Evolutionary conservation across 1,140 invertebrate genomes (phyloP).

Genomic region (Planococcus citri): DNA sequence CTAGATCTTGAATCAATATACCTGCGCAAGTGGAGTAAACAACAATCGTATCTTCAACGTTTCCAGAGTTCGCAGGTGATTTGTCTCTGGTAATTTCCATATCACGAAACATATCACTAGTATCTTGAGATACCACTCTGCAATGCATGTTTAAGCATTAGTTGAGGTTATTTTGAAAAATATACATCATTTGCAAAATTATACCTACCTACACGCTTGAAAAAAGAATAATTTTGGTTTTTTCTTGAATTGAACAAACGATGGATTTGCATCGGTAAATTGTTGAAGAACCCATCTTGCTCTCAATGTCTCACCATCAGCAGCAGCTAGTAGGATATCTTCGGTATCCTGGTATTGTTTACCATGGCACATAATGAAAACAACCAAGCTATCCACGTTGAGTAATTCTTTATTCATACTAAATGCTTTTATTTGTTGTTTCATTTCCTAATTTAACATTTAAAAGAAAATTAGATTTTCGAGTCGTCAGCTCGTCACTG

Average conservation of each 20-base stretch:
- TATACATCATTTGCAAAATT: background rate
- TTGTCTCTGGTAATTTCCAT: background rate
- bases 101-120: background rate
- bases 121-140: too few species aligned
- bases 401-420: background rate
- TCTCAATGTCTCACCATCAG: slow-evolving; percentile 19
- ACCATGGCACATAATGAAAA: slow-evolving; percentile 26
- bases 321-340: slow-evolving; percentile 1
- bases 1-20: background rate
- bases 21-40: background rate
- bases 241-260: background rate
- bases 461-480: too few species aligned
- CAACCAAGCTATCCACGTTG: slow-evolving; percentile 18
- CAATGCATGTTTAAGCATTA: too few species aligned
- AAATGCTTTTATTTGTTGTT: slow-evolving; percentile 12
- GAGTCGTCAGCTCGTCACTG: too few species aligned
- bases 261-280: background rate
- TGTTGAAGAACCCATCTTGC: slow-evolving; percentile 21
- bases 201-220: slow-evolving; percentile 23
- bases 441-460: slow-evolving; percentile 21
- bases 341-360: background rate
- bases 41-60: background rate
- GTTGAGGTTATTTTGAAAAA: too few species aligned
- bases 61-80: background rate
- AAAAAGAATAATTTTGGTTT: slow-evolving; percentile 25